A percentile compares a stretch with the other conserved stretches of the same genome.
These are phyloP conservation scores for Paelopatides confundens DNA, from an alignment of 53 echinoderm and acorn worm species.

Conservation along the genomic window DNA sequence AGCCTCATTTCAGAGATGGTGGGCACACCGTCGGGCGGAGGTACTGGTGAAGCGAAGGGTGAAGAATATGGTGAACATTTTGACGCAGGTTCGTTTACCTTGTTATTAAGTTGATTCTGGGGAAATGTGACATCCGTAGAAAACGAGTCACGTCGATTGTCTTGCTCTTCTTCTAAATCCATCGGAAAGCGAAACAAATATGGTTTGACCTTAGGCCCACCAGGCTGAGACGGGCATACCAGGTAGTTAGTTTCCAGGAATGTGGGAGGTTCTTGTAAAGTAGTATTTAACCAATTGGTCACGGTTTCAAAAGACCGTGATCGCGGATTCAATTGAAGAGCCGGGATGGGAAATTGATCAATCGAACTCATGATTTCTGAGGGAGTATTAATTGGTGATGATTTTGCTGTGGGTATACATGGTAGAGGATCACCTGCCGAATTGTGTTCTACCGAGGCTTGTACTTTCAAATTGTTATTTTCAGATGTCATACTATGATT, in stretches of 20 bases:
- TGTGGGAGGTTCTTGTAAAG: background rate
- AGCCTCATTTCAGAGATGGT: conserved; percentile 36
- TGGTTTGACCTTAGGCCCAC: conserved; percentile 28
- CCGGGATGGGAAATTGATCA: background rate
- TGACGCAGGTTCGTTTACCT: background rate
- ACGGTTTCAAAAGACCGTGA: conserved; percentile 8
- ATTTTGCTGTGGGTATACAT: too few species aligned
- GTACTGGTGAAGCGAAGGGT: background rate
- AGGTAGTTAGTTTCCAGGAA: conserved; percentile 44
- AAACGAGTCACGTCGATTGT: background rate
- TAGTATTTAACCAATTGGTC: background rate
- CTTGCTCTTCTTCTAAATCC: background rate
- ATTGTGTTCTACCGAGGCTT: background rate
- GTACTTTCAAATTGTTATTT: background rate
- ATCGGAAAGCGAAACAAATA: conserved; percentile 39
- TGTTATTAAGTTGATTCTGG: background rate
- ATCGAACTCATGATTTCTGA: background rate
- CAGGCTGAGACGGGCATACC: conserved; percentile 13
- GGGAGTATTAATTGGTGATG: background rate
- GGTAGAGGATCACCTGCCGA: background rate
- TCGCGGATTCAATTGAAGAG: background rate
- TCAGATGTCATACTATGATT: background rate
- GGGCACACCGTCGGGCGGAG: conserved; percentile 1
- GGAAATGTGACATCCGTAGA: conserved; percentile 7
- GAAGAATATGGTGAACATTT: background rate